A percentile compares a stretch with the other conserved stretches of the same genome.
Conservation (phyloP, 2,113 vertebrate genomes). For the Gymnocephalus cernua region DNA sequence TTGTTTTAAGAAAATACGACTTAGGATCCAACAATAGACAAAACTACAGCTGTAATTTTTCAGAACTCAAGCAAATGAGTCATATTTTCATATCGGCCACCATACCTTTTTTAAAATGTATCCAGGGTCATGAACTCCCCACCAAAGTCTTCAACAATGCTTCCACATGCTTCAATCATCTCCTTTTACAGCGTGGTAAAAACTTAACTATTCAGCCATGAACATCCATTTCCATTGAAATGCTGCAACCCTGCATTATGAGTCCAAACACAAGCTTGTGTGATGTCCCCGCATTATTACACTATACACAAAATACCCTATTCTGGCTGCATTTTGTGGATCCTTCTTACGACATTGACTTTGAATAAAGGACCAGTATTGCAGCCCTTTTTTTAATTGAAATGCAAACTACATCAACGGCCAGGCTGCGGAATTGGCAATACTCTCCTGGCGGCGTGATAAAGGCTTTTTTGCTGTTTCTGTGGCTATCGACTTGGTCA, state of each 20-base stretch:
- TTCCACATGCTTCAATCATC: not conserved
- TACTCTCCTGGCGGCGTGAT: constrained; percentile 80
- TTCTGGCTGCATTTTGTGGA: constrained; percentile 69
- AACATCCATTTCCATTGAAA: constrained; percentile 29
- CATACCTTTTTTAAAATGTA: not conserved
- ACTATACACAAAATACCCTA: constrained; percentile 66
- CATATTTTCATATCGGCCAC: not conserved
- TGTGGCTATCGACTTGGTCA: constrained; percentile 84
- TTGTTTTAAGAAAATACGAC: not conserved
- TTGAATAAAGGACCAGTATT: constrained; percentile 82
- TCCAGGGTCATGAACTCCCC: not conserved
- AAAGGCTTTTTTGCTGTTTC: constrained; percentile 80
- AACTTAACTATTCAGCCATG: constrained; percentile 42
- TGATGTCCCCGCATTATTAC: constrained; percentile 67
- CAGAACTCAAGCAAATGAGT: not conserved
- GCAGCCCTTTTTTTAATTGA: constrained; percentile 84
- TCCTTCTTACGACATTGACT: constrained; percentile 77
- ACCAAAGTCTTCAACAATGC: not conserved
- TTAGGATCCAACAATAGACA: not conserved
- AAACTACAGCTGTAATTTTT: not conserved
- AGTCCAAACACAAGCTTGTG: constrained; percentile 53
- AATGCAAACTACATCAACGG: constrained; percentile 86
- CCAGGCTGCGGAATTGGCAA: constrained; percentile 72
- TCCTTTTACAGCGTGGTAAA: not conserved
- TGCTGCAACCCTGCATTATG: constrained; percentile 49